Conservation (phyloP, 2,113 vertebrate species). For the Setophaga coronata region DNA sequence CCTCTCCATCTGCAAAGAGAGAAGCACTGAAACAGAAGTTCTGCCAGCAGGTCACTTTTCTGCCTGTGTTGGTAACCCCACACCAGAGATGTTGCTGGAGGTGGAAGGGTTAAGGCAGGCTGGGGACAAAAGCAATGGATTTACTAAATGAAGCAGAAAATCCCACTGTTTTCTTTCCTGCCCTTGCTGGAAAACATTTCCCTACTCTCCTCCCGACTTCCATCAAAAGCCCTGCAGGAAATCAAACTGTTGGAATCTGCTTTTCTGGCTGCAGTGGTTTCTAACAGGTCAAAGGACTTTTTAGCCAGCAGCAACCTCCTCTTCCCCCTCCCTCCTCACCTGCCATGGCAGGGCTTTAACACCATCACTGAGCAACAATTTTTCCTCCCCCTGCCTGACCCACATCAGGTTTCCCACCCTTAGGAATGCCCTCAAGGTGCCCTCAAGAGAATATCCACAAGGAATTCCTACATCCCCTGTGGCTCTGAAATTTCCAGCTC, state of each 20-base stretch:
- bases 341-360: not conserved
- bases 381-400: not conserved
- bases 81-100: not conserved
- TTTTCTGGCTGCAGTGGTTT: not conserved
- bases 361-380: not conserved
- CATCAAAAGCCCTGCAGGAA: not conserved
- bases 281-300: not conserved
- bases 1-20: not conserved
- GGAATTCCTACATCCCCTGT: not conserved
- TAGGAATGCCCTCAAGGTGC: not conserved
- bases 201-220: not conserved
- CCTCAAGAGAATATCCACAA: fast-evolving
- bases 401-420: not conserved
- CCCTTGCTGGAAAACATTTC: not conserved
- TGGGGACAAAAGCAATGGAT: not conserved
- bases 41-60: not conserved
- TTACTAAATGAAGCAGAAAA: conserved; percentile 7
- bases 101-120: not conserved
- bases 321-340: not conserved
- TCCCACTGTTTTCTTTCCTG: not conserved
- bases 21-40: not conserved
- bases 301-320: not conserved
- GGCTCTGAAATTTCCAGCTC: not conserved
- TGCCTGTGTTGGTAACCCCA: not conserved
- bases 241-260: not conserved